phyloP scores from a whole-genome alignment of 2,797 vertebrate species.

The Pangasius larnaudii region DNA sequence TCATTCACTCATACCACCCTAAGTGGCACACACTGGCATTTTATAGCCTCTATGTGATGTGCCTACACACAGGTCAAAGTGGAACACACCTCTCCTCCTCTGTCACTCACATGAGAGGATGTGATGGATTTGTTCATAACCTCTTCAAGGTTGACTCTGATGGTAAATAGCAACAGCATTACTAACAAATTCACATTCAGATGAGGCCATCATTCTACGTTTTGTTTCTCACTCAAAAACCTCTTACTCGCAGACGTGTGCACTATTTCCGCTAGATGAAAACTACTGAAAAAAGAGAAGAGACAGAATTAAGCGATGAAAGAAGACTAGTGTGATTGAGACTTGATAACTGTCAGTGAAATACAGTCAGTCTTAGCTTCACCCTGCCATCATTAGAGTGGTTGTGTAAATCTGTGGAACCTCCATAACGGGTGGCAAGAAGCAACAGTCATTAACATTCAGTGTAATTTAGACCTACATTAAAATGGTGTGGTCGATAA shows the following conservation, averaged over 20 bases:
- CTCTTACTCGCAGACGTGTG: constrained; percentile 15
- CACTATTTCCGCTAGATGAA: constrained; percentile 46
- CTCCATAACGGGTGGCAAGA: constrained; percentile 7
- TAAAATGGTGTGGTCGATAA: constrained; percentile 92
- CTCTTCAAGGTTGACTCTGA: neutral
- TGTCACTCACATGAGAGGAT: constrained; percentile 11
- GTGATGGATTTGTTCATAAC: constrained; percentile 33
- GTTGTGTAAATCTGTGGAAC: constrained; percentile 87
- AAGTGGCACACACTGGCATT: constrained; percentile 5
- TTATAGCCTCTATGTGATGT: constrained; percentile 13
- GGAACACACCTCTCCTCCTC: constrained; percentile 37
- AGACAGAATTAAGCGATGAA: constrained; percentile 65
- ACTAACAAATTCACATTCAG: constrained; percentile 11
- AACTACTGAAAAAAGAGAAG: constrained; percentile 51
- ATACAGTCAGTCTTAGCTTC: constrained; percentile 68
- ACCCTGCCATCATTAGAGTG: constrained; percentile 76
- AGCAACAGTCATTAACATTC: neutral
- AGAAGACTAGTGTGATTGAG: constrained; percentile 76
- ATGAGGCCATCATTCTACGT: constrained; percentile 19
- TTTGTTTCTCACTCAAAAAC: constrained; percentile 46
- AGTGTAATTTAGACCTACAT: constrained; percentile 87
- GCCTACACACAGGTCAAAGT: constrained; percentile 36
- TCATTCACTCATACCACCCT: constrained; percentile 52
- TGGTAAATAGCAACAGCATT: constrained; percentile 16
- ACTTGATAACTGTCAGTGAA: constrained; percentile 69